These are phyloP conservation scores for Trichogramma evanescens DNA, from an alignment of 2,888 invertebrate genomes.

Conservation along the genomic window DNA sequence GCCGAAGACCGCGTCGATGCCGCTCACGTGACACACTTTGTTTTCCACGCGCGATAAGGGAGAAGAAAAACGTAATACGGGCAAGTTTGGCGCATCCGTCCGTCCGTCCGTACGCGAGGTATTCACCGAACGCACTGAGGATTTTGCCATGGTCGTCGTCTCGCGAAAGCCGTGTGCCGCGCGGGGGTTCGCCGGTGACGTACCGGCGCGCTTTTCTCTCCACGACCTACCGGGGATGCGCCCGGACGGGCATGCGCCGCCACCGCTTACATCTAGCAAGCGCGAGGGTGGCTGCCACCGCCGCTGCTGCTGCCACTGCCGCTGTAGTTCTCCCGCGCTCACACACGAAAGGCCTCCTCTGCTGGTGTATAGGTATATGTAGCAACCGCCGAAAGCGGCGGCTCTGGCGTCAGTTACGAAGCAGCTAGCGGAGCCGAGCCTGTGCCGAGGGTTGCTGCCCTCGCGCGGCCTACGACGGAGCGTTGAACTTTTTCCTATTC, in stretches of 20 bases:
- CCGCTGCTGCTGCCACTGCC: background rate
- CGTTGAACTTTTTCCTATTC: too few species aligned
- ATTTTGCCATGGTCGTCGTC: conserved; percentile 30
- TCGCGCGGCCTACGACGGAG: conserved; percentile 12
- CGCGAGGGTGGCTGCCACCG: too few species aligned
- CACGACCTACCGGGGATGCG: conserved; percentile 22
- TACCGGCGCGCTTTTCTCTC: conserved; percentile 31
- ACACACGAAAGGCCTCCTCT: conserved; percentile 3
- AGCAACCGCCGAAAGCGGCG: background rate
- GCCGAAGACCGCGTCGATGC: background rate
- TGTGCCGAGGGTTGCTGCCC: conserved; percentile 29
- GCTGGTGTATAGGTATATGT: background rate
- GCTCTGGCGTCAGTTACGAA: conserved; percentile 18
- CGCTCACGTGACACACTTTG: too few species aligned
- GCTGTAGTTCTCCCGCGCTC: background rate
- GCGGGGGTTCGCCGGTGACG: conserved; percentile 43
- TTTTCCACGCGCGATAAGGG: too few species aligned
- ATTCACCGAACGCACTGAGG: conserved; percentile 47
- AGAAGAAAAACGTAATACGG: too few species aligned
- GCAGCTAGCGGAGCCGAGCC: conserved; percentile 26
- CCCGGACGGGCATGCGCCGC: conserved; percentile 46
- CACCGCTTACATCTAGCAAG: background rate
- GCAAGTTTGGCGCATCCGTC: too few species aligned
- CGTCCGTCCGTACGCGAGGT: conserved; percentile 45
- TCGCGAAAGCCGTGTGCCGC: conserved; percentile 12